Conservation (phyloP, 2,797 vertebrate species). For the Austrolebias charrua region DNA sequence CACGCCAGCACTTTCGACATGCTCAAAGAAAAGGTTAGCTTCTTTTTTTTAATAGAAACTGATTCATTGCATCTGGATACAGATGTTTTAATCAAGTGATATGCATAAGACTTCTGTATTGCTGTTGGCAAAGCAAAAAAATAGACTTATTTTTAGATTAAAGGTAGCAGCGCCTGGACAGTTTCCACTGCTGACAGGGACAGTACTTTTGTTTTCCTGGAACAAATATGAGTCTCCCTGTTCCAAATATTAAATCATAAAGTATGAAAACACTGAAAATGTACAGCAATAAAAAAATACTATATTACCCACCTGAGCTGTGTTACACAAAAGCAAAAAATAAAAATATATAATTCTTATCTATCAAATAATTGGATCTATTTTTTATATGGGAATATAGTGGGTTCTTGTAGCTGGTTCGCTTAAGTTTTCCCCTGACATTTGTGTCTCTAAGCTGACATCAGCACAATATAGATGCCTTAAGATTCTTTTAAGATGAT, state of each 20-base stretch:
- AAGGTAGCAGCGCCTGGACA: not conserved
- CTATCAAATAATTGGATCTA: not conserved
- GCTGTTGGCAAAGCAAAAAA: not conserved
- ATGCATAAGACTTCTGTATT: not conserved
- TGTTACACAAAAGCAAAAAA: not conserved
- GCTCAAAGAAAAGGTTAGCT: constrained; percentile 12
- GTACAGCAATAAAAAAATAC: constrained; percentile 11
- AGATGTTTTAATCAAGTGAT: constrained; percentile 7
- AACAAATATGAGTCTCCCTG: not conserved
- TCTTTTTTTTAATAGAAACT: constrained; percentile 5
- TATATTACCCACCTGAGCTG: constrained; percentile 1
- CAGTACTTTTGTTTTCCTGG: not conserved
- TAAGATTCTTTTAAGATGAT: not conserved
- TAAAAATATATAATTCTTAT: not conserved
- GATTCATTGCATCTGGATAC: constrained; percentile 1
- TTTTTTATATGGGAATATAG: not conserved
- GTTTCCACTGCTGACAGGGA: not conserved
- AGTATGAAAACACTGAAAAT: constrained; percentile 9
- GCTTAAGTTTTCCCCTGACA: too few species aligned
- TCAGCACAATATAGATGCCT: not conserved
- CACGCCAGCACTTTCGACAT: constrained; percentile 1
- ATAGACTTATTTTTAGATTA: too few species aligned
- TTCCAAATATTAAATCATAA: constrained; percentile 15
- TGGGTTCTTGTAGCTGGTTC: too few species aligned
- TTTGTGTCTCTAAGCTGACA: too few species aligned